Base-by-base conservation (phyloP, 2,888 invertebrate species). In the Apantesis nais region DNA sequence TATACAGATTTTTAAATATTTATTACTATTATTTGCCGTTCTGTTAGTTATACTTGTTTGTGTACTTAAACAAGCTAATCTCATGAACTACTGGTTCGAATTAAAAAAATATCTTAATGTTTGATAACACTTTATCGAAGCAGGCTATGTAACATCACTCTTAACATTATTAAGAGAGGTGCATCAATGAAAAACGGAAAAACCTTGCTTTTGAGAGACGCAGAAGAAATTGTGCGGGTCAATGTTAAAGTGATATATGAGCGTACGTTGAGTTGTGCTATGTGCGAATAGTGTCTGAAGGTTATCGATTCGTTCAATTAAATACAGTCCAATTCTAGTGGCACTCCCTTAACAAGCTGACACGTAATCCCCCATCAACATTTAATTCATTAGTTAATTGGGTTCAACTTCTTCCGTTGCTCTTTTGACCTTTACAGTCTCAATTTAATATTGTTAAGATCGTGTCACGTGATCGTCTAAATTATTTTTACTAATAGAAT, bases 351-450 rank as follows among this genome's bases (percentile, higher is more conserved):
- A 11, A 22, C 31, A 63, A 22, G 41, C 12, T 31, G 31, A 48
- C 48, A 48, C 64, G 64, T 44, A 48, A 48, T 64, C n/a, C 31
- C 31, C 48, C 14, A 66, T 66, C 52, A n/a, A 37, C 25, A 48
- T 52, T 52, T 52, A n/a, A n/a, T 31, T 48, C 22, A 66, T 66
- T 37, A 37, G 37, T 52, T 37, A 52, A 66, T 66, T 52, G 34
- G 37, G 11, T 66, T 16, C 16, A 55, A 25, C 0, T 8, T 29
- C 29, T 58, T 29, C 2, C 16, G 58, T 58, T 29, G 14, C 16
- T 16, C 3, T 58, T 29, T 16, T 16, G 16, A 29, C 16, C 16
- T 58, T 5, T n/a, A 8, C 4, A 52, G 52, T 29, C n/a, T 29
- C n/a, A 25, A 4, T 4, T 48, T 8, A 22, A 48, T 52, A 12